phyloP scores from a whole-genome alignment of 1,140 invertebrate genomes.

The Augochlora pura region DNA sequence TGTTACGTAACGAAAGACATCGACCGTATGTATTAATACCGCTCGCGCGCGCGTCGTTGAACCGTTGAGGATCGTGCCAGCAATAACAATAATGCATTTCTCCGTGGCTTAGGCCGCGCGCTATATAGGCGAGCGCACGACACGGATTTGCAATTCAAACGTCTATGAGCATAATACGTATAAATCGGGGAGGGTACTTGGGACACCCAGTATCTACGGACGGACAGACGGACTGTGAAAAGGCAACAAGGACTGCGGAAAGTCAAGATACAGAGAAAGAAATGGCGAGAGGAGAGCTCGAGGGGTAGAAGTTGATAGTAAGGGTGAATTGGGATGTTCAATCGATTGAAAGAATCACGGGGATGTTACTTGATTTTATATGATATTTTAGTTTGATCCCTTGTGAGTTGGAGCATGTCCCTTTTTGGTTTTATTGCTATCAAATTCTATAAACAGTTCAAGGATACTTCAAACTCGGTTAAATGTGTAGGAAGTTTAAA shows the following conservation, averaged over 20 bases:
- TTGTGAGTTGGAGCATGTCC: too few relatives aligned
- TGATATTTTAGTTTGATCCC: too few relatives aligned
- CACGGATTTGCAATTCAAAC: slow-evolving; percentile 77
- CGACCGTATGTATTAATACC: slow-evolving; percentile 59
- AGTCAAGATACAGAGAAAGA: not conserved
- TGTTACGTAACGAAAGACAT: slow-evolving; percentile 63
- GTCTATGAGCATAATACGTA: slow-evolving; percentile 68
- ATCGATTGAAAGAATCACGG: not conserved
- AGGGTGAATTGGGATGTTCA: not conserved
- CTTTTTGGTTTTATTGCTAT: too few relatives aligned
- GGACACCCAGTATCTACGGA: not conserved
- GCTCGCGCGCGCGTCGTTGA: slow-evolving; percentile 29
- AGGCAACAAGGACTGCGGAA: not conserved
- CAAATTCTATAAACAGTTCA: too few relatives aligned
- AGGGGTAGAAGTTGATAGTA: not conserved
- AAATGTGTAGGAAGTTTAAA: too few relatives aligned
- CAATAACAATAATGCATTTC: slow-evolving; percentile 67
- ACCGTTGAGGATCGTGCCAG: slow-evolving; percentile 59
- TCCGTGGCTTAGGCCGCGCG: slow-evolving; percentile 54
- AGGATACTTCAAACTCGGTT: too few relatives aligned
- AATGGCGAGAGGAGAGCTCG: not conserved
- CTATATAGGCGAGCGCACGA: slow-evolving; percentile 66
- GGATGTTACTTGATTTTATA: not conserved
- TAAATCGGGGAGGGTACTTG: slow-evolving; percentile 63
- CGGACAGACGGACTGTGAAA: not conserved